Evolutionary conservation across 2,888 invertebrate genomes (phyloP), one percentile per base, ranked within the genome.

Genomic region (Dasypolia templi): DNA sequence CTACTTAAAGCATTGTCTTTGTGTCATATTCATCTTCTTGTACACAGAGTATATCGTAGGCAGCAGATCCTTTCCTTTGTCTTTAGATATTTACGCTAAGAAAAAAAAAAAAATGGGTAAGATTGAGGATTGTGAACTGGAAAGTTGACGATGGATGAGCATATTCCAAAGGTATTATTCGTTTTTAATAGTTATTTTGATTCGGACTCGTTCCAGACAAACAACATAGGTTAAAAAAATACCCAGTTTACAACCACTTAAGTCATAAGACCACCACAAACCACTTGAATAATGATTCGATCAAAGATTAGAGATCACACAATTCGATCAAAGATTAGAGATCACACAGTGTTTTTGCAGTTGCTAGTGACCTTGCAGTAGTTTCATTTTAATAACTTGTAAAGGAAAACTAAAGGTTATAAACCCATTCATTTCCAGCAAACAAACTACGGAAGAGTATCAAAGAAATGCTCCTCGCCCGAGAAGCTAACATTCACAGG

Each of bases 401-500:
- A 7, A n/a, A 44, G 19, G 26, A 19, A 44, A 62, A 62, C 19
- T 62, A 29, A 29, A 62, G 0, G 0, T 12, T 7, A 14, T 14
- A 22, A 53, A 32, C 12, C 0, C 2, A 17, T 17, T 5, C n/a
- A 11, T 56, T 86, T 87, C 5, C 73, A 90, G 91, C 79, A 53
- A 61, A 72, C 71, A 11, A 71, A 75, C 35, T 87, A 92, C 70
- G 87, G 89, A 39, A 89, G 83, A 87, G 85, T 89, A 67, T 86
- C 86, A 44, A 93, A 90, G 77, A 89, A 85, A 86, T 79, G 78
- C 51, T 63, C 81, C 46, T 91, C 88, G 53, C 90, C 91, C 3
- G 82, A 90, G n/a, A 95, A 92, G 66, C 83, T 91, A 29, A 94
- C 88, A 29, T 89, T 96, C 56, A 90, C 92, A 0, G 95, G 92